Conservation (phyloP, 1,140 invertebrate species). For the Scaptomyza graminum region DNA sequence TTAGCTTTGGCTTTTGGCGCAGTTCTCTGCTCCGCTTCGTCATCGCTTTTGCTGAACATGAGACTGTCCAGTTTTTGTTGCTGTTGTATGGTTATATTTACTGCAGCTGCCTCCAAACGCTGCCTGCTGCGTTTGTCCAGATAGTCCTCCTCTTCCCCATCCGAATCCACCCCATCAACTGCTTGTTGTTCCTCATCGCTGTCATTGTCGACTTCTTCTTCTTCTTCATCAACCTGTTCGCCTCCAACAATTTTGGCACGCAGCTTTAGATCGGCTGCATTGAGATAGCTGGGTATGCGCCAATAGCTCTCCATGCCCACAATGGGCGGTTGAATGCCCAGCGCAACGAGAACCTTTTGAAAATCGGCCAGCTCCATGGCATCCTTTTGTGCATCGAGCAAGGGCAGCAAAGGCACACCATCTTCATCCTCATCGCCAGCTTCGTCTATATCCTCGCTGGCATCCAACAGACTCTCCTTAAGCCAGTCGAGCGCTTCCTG, state of each 20-base stretch:
- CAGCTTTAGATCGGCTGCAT: slow-evolving; percentile 83
- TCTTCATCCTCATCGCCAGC: slow-evolving; percentile 84
- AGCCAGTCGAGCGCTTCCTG: slow-evolving; percentile 86
- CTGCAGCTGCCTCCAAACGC: slow-evolving; percentile 47
- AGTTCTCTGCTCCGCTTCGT: slow-evolving; percentile 63
- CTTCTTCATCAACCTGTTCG: slow-evolving; percentile 68
- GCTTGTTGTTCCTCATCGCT: slow-evolving; percentile 12
- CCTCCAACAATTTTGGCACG: slow-evolving; percentile 70
- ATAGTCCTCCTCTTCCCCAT: slow-evolving; percentile 71
- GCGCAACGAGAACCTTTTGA: slow-evolving; percentile 85
- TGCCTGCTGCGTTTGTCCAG: slow-evolving; percentile 68
- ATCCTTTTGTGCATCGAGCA: slow-evolving; percentile 85
- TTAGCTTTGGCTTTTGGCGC: slow-evolving; percentile 36
- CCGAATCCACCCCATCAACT: slow-evolving; percentile 12
- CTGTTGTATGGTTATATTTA: slow-evolving; percentile 61
- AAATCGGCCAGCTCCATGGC: slow-evolving; percentile 87
- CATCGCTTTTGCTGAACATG: slow-evolving; percentile 81
- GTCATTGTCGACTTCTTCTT: slow-evolving; percentile 26
- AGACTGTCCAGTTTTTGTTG: slow-evolving; percentile 70
- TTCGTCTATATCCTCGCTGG: slow-evolving; percentile 86
- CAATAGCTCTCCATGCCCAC: slow-evolving; percentile 86
- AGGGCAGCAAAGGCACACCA: slow-evolving; percentile 86
- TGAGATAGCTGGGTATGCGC: slow-evolving; percentile 86
- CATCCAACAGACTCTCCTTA: slow-evolving; percentile 86
- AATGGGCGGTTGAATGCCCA: slow-evolving; percentile 86